Evolutionary conservation across 1,140 invertebrate species (phyloP).

Genomic region (Acyrthosiphon pisum): DNA sequence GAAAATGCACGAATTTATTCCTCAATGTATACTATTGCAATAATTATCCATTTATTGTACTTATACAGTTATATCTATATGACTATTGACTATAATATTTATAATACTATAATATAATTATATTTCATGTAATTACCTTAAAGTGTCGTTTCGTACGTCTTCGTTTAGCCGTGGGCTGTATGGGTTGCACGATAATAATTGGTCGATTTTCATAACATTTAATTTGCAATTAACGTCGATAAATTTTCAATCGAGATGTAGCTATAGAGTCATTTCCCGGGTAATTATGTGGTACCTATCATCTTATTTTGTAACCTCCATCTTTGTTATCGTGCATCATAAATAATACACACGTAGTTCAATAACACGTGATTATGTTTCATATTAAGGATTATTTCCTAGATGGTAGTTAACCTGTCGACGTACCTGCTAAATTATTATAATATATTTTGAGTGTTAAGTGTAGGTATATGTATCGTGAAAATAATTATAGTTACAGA

Average conservation of each 20-base stretch:
- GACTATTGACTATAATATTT: too few relatives aligned
- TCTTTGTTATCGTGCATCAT: background rate
- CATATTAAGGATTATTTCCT: background rate
- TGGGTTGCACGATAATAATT: background rate
- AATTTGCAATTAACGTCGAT: background rate
- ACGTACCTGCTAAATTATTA: background rate
- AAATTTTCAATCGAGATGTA: background rate
- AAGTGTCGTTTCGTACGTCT: background rate
- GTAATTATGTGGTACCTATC: background rate
- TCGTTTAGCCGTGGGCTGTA: background rate
- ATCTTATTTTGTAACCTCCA: background rate
- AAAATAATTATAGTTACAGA: background rate
- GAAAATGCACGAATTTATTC: background rate
- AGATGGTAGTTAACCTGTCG: background rate
- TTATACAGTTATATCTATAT: background rate
- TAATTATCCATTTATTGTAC: background rate
- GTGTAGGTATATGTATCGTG: background rate
- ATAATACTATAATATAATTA: too few relatives aligned
- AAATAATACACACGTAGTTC: background rate
- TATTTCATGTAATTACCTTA: background rate
- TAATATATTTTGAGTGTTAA: background rate
- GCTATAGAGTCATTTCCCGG: background rate
- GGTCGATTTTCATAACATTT: background rate
- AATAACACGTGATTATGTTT: slow-evolving; percentile 5
- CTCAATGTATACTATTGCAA: background rate